Evolutionary conservation across 2,888 invertebrate genomes (phyloP).

Genomic region (Napeogenes sylphis): DNA sequence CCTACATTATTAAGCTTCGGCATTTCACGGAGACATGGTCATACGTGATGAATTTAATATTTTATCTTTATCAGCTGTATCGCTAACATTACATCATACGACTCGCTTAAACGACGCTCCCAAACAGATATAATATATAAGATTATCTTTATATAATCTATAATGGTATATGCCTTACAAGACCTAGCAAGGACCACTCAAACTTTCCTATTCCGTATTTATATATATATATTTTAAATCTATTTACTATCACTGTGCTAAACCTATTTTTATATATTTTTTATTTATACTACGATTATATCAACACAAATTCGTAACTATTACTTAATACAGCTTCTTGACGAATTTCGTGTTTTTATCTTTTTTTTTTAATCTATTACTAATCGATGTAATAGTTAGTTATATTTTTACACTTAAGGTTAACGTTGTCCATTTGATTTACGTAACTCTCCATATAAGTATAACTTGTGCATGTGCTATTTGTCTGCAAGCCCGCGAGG

Average conservation of each 20-base stretch:
- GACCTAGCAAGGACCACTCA: constrained; percentile 87
- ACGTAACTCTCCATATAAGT: constrained; percentile 46
- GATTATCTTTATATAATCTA: constrained; percentile 24
- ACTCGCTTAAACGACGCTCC: constrained; percentile 31
- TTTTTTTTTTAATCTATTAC: constrained; percentile 55
- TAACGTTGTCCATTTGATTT: constrained; percentile 61
- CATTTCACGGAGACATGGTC: constrained; percentile 37
- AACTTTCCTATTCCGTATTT: constrained; percentile 79
- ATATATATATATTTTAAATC: constrained; percentile 44
- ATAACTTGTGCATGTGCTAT: constrained; percentile 66
- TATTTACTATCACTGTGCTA: constrained; percentile 34
- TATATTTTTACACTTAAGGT: constrained; percentile 55
- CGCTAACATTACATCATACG: constrained; percentile 27
- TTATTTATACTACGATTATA: constrained; percentile 36
- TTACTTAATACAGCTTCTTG: constrained; percentile 55
- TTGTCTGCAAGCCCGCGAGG: constrained; percentile 46
- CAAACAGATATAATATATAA: constrained; percentile 31
- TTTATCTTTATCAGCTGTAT: constrained; percentile 29
- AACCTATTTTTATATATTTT: constrained; percentile 36
- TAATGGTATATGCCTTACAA: constrained; percentile 23
- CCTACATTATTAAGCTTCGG: constrained; percentile 51
- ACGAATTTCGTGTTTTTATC: constrained; percentile 53
- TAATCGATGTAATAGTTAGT: constrained; percentile 71
- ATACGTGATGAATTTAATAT: constrained; percentile 33
- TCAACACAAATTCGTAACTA: constrained; percentile 22